Base-by-base conservation (phyloP, 2,888 invertebrate genomes). In the Torymus tubicola region DNA sequence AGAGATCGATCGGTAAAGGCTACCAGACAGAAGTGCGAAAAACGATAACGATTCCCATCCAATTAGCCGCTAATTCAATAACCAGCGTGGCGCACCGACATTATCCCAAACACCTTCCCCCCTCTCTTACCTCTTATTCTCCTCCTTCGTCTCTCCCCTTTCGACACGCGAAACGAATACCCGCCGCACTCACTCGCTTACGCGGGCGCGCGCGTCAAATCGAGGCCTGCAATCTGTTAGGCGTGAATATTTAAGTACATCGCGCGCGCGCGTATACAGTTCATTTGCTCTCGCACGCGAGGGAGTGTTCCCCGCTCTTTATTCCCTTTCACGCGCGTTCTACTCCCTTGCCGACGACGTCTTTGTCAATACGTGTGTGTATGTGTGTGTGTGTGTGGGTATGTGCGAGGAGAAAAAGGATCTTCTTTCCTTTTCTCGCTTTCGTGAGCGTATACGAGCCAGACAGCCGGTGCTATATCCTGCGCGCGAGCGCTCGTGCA, bases 171-270 rank as follows among this genome's bases (percentile, higher is more conserved):
- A 31, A 31, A 31, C 31, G 31, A 31, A 31, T 31, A 31, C 31
- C 31, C 4, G 4, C 31, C 4, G n/a, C 31, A 31, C 31, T 31
- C 31, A 31, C 31, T 31, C 31, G 4, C 31, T 31, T 4, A 3
- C 24, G 24, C 52, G 11, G 5, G 52, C 71, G 16, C 42, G 31
- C 71, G 58, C 55, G 75, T 74, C 80, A 61, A 65, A 77, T 76
- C 76, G 76, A 69, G 76, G 52, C 53, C 57, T 52, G 81, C 73
- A 75, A 81, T 78, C 81, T 71, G 81, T 75, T 81, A 71, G 78
- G 78, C 78, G 81, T 81, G 81, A 81, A 81, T 81, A 79, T 72
- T 81, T 81, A 78, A 81, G 72, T 52, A 71, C 78, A n/a, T n/a
- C 65, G 65, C 18, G 42, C 31, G 64, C 55, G 55, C 57, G 11